These are phyloP conservation scores for Eupsilia transversa DNA, from an alignment of 2,888 invertebrate genomes.

Conservation along the genomic window DNA sequence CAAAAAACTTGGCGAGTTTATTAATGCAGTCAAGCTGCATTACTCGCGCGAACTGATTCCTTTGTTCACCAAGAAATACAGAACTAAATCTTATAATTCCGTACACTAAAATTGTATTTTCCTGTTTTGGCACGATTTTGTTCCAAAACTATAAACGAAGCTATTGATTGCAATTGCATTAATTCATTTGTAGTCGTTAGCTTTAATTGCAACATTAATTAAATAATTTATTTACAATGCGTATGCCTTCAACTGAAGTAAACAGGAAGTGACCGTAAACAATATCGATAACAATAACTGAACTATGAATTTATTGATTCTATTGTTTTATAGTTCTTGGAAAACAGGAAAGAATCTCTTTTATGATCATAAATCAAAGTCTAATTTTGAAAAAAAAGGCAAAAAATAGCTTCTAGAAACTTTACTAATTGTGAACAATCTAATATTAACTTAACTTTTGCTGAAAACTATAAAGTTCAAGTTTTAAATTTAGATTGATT, in stretches of 20 bases:
- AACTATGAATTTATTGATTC: neutral
- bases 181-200: conserved; percentile 30
- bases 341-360: neutral
- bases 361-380: conserved; percentile 3
- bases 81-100: conserved; percentile 70
- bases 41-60: conserved; percentile 80
- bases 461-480: conserved; percentile 16
- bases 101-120: conserved; percentile 33
- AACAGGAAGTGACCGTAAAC: conserved; percentile 40
- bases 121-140: conserved; percentile 48
- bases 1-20: conserved; percentile 85
- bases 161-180: conserved; percentile 54
- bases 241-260: conserved; percentile 27
- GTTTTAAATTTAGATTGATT: neutral
- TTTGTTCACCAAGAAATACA: conserved; percentile 74
- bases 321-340: neutral
- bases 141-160: conserved; percentile 35
- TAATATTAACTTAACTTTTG: neutral
- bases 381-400: neutral
- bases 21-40: conserved; percentile 84
- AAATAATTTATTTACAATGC: conserved; percentile 28
- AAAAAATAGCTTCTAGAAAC: neutral
- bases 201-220: conserved; percentile 40
- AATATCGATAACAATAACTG: conserved; percentile 17
- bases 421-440: neutral